Evolutionary conservation across 2,888 invertebrate species (phyloP), one percentile per base, ranked within the genome.

Genomic region (Labia minor): DNA sequence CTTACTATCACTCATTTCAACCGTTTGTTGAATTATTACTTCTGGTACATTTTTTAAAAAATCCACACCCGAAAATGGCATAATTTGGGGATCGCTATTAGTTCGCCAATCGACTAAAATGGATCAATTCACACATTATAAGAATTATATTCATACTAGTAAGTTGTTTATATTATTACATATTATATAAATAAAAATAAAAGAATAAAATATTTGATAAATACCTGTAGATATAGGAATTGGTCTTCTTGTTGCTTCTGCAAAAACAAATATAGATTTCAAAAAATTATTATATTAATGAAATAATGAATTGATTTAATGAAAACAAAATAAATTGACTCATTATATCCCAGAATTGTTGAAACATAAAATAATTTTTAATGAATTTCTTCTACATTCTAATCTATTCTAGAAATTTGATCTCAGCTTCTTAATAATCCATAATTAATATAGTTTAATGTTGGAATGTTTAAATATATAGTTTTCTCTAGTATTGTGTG

Each of bases 1-100:
- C 84, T 78, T 78, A 90, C 90, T 77, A 76, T 89, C 88, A 74
- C 85, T 82, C 10, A 91, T 77, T 75, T 92, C 91, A 62, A 90
- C 85, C 61, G 90, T 88, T 77, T 91, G 91, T 74, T 91, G 89
- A 67, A 90, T 86, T 70, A 86, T 83, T 2, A 90, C 77, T 63
- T 84, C 86, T 67, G 86, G 83, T 64, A 86, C 83, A 20, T 87
- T 87, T 65, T 82, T 81, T 62, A 90, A 81, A 75, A 89, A 87
- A 74, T 88, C 88, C 69, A 88, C 80, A 14, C 90, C 90, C 62
- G 84, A 81, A 49, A 84, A 77, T 0, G 88, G 86, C 69, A 83
- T 82, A 72, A 86, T 81, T 72, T 86, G 85, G 0, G 82, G 80
- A 4, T 82, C 78, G 62, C 78, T 78, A 19, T 79, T 82, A 18